Evolutionary conservation across 2,888 invertebrate species (phyloP).

Genomic region (Frankliniella intonsa): DNA sequence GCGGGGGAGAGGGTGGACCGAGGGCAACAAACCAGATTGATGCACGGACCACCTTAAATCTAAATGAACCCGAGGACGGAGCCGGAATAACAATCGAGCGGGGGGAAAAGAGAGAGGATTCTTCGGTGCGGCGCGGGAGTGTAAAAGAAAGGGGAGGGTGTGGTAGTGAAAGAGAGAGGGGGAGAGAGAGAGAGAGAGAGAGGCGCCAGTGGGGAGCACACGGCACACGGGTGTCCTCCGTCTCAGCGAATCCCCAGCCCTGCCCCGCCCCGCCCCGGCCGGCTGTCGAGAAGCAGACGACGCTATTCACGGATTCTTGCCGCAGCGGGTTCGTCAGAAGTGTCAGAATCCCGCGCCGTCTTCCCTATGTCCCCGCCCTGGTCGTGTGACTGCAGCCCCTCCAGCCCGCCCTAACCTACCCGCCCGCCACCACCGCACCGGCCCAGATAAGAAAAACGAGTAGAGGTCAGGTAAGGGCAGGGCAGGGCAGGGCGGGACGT

Average conservation of each 20-base stretch:
- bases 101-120: not conserved
- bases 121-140: not conserved
- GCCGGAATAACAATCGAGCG: not conserved
- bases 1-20: not conserved
- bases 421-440: no score
- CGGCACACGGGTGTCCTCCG: no score
- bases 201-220: not conserved
- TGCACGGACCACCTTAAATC: constrained; percentile 22
- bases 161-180: not conserved
- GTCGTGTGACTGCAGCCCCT: no score
- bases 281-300: no score
- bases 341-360: no score
- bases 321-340: no score
- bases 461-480: no score
- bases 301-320: no score
- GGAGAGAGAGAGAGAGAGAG: constrained; percentile 3
- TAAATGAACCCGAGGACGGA: constrained; percentile 2
- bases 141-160: not conserved
- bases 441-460: no score
- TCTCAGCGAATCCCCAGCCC: not conserved
- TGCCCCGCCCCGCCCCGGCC: not conserved
- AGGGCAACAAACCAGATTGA: constrained; percentile 13
- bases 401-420: no score
- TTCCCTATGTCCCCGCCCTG: no score
- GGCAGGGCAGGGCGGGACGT: no score